Conservation (phyloP, 2,888 invertebrate genomes). For the Choreutis nemorana region DNA sequence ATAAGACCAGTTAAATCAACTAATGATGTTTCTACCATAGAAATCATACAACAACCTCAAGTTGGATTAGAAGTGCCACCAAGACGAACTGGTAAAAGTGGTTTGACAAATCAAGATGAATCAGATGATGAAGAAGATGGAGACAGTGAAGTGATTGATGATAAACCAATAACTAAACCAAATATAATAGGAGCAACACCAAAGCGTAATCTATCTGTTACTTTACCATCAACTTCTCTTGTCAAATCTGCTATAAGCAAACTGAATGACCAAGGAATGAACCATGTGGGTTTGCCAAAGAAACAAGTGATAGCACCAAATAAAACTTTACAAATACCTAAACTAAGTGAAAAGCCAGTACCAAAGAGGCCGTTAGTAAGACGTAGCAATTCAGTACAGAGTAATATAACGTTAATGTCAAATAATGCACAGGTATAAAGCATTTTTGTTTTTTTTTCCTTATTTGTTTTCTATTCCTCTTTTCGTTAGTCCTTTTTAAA, state of each 20-base stretch:
- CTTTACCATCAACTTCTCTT: slow-evolving; percentile 48
- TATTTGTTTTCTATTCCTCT: slow-evolving; percentile 13
- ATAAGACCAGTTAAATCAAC: slow-evolving; percentile 41
- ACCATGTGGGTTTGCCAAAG: slow-evolving; percentile 44
- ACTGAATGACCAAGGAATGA: slow-evolving; percentile 46
- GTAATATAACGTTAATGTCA: slow-evolving; percentile 32
- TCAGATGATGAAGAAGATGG: slow-evolving; percentile 18
- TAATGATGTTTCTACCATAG: slow-evolving; percentile 32
- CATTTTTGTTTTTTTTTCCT: slow-evolving; percentile 29
- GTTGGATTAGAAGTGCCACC: slow-evolving; percentile 14
- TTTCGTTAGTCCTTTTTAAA: too few relatives aligned
- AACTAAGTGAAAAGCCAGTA: slow-evolving; percentile 52
- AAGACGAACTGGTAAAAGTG: slow-evolving; percentile 12
- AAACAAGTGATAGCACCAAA: slow-evolving; percentile 53
- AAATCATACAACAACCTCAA: slow-evolving; percentile 12
- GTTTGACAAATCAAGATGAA: slow-evolving; percentile 12
- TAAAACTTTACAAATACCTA: slow-evolving; percentile 60
- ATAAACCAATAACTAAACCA: slow-evolving; percentile 30
- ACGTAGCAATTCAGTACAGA: slow-evolving; percentile 55
- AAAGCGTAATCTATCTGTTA: slow-evolving; percentile 35
- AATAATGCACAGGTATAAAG: slow-evolving; percentile 54
- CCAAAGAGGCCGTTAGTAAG: slow-evolving; percentile 50
- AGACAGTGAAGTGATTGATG: slow-evolving; percentile 10
- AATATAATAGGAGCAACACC: slow-evolving; percentile 57
- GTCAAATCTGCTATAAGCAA: slow-evolving; percentile 51